phyloP scores from a whole-genome alignment of 1,140 invertebrate genomes.

The Drosophila insularis region DNA sequence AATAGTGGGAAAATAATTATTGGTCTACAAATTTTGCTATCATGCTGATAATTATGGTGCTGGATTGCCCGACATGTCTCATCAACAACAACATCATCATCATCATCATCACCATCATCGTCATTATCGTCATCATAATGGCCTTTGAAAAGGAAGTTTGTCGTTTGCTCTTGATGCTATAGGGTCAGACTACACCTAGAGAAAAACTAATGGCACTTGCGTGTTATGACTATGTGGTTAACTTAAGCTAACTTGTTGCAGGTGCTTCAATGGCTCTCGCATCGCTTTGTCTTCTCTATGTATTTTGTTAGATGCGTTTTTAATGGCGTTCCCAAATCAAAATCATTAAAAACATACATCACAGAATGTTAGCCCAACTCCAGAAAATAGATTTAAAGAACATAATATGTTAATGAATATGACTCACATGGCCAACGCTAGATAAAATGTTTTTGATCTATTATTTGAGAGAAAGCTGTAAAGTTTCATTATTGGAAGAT shows the following conservation, averaged over 20 bases:
- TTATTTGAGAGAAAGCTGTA: no score
- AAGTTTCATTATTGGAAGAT: no score
- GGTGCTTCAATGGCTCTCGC: background rate
- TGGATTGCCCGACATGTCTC: conserved; percentile 11
- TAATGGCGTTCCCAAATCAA: conserved; percentile 6
- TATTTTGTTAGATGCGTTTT: conserved; percentile 11
- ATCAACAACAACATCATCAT: background rate
- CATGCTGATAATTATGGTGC: conserved; percentile 68
- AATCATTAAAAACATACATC: conserved; percentile 11
- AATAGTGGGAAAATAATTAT: conserved; percentile 80
- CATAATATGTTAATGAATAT: no score
- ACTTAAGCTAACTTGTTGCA: conserved; percentile 9
- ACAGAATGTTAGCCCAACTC: background rate
- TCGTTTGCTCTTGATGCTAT: conserved; percentile 41
- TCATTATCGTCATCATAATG: background rate
- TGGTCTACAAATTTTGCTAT: conserved; percentile 74
- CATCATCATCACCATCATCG: background rate
- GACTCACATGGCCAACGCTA: no score
- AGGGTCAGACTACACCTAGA: conserved; percentile 3
- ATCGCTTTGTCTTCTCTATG: background rate
- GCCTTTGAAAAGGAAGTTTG: conserved; percentile 46
- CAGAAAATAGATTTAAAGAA: background rate
- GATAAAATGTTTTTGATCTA: no score
- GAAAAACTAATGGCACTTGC: conserved; percentile 45
- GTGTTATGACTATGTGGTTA: conserved; percentile 23